phyloP scores from a whole-genome alignment of 2,113 vertebrate genomes.

The Candoia aspera region DNA sequence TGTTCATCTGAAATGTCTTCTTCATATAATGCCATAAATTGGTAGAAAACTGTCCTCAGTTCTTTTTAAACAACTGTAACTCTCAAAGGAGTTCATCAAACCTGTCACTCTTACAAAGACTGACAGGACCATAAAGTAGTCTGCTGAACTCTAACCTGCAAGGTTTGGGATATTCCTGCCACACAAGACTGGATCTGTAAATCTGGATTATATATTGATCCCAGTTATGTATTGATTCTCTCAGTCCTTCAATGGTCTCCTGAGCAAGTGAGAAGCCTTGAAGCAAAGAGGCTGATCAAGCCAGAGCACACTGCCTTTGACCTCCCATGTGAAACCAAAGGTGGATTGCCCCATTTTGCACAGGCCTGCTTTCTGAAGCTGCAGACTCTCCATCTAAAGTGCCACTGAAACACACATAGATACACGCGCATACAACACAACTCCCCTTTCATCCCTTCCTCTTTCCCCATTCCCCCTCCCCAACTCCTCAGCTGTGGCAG shows the following conservation, averaged over 20 bases:
- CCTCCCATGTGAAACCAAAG: not conserved
- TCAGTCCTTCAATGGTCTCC: not conserved
- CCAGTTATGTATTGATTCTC: slow-evolving; percentile 50
- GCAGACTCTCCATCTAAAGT: slow-evolving; percentile 45
- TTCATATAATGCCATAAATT: slow-evolving; percentile 40
- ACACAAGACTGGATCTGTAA: not conserved
- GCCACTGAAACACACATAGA: not conserved
- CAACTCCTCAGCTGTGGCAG: slow-evolving; percentile 66
- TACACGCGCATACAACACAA: not conserved
- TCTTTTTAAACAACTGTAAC: slow-evolving; percentile 48
- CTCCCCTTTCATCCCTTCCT: not conserved
- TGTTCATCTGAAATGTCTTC: slow-evolving; percentile 39
- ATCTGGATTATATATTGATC: slow-evolving; percentile 56
- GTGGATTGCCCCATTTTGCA: not conserved
- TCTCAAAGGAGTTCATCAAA: slow-evolving; percentile 59
- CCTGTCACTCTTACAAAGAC: slow-evolving; percentile 58
- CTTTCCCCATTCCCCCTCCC: not conserved
- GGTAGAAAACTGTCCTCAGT: slow-evolving; percentile 33
- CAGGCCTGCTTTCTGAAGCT: slow-evolving; percentile 22
- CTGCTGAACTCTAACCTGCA: slow-evolving; percentile 57
- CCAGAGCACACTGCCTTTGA: not conserved
- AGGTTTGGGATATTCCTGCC: slow-evolving; percentile 38
- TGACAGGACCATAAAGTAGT: slow-evolving; percentile 55
- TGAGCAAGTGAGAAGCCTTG: not conserved
- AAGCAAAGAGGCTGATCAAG: not conserved